phyloP scores from a whole-genome alignment of 2,113 vertebrate genomes.

The Trogon melanurus region DNA sequence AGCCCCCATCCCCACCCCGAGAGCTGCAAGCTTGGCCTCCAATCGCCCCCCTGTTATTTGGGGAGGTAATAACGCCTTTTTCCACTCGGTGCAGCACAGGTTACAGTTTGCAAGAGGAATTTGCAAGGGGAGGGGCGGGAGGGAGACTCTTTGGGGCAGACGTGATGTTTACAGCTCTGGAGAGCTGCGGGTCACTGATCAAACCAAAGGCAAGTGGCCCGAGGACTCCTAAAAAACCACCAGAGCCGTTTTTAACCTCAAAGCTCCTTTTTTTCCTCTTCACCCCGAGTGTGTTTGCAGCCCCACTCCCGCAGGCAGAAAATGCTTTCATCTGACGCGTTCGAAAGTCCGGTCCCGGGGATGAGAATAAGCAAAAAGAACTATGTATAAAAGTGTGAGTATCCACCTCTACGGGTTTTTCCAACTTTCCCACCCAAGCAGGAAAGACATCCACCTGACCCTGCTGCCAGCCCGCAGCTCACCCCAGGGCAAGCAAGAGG shows the following conservation, averaged over 20 bases:
- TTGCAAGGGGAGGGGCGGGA: not conserved
- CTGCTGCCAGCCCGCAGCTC: not conserved
- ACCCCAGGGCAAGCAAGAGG: not conserved
- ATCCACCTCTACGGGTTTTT: not conserved
- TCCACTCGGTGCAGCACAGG: not conserved
- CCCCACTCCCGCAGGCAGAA: not conserved
- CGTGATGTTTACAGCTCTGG: conserved; percentile 45
- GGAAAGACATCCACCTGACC: not conserved
- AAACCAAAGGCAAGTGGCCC: conserved; percentile 40
- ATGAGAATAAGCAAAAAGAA: not conserved
- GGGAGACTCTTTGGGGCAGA: not conserved
- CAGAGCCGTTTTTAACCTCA: not conserved
- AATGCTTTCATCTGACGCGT: not conserved
- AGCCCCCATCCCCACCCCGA: not conserved
- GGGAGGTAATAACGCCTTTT: not conserved
- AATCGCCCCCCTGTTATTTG: not conserved
- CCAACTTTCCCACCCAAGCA: not conserved
- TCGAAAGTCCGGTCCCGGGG: rapidly evolving
- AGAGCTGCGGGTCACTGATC: conserved; percentile 58
- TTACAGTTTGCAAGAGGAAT: not conserved
- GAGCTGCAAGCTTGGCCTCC: not conserved
- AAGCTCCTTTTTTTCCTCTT: not conserved
- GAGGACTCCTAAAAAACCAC: not conserved
- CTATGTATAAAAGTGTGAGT: not conserved
- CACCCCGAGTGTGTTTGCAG: not conserved